A percentile compares a stretch with the other conserved stretches of the same genome.
phyloP scores from a whole-genome alignment of 2,113 vertebrate genomes.

The Seriola rivoliana region DNA sequence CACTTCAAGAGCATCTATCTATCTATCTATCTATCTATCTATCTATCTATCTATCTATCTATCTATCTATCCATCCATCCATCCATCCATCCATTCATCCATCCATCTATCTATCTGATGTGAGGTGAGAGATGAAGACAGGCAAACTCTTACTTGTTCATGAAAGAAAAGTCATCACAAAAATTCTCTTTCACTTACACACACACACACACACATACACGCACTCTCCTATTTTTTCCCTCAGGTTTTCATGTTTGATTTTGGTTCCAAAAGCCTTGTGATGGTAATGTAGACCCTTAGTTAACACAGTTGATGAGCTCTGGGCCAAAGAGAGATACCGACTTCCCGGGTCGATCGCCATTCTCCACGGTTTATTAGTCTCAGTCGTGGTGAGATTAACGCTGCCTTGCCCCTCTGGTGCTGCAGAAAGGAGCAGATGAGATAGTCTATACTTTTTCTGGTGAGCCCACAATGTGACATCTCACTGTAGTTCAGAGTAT shows the following conservation, averaged over 20 bases:
- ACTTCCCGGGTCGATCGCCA: constrained; percentile 27
- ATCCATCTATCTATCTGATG: not conserved
- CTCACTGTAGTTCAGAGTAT: not conserved
- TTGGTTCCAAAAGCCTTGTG: constrained; percentile 8
- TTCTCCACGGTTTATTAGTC: constrained; percentile 49
- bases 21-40: not conserved
- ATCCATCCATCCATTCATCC: constrained; percentile 14
- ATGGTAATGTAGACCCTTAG: constrained; percentile 24
- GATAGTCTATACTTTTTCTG: constrained; percentile 2
- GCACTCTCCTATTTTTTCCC: not conserved
- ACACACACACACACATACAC: not conserved
- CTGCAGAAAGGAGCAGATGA: constrained; percentile 7
- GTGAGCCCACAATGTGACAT: not conserved
- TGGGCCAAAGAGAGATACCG: constrained; percentile 13
- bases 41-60: not conserved
- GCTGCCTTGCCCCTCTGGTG: constrained; percentile 5
- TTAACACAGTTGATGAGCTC: constrained; percentile 33
- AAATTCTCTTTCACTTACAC: not conserved
- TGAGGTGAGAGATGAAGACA: not conserved
- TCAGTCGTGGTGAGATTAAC: constrained; percentile 64
- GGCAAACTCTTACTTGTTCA: not conserved
- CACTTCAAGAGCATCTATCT: not conserved
- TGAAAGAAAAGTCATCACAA: not conserved
- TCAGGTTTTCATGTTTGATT: constrained; percentile 25
- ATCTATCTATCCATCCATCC: not conserved